Conservation (phyloP, 2,797 vertebrate genomes). For the Catostomus latipinnis region DNA sequence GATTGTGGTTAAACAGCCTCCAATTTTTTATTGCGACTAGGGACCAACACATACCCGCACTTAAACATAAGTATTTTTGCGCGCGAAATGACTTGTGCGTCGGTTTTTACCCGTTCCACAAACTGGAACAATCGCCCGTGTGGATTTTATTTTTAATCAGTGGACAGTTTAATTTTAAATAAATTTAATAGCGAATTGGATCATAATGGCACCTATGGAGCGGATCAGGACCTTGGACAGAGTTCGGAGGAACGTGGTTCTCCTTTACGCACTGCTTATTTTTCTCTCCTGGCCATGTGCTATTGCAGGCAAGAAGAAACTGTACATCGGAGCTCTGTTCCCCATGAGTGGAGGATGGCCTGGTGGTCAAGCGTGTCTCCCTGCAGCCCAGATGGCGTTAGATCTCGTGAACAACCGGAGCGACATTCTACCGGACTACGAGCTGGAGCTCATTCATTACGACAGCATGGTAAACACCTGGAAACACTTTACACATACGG, state of each 20-base stretch:
- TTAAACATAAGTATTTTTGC: background rate
- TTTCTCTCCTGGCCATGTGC: slow-evolving; percentile 71
- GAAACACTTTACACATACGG: background rate
- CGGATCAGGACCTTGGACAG: slow-evolving; percentile 3
- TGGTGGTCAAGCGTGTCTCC: slow-evolving; percentile 90
- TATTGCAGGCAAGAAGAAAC: slow-evolving; percentile 87
- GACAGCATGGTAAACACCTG: slow-evolving; percentile 87
- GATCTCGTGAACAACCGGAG: slow-evolving; percentile 88
- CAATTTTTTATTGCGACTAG: background rate
- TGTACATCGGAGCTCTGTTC: slow-evolving; percentile 93
- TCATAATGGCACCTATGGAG: slow-evolving; percentile 10
- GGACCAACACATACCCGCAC: background rate
- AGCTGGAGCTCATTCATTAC: slow-evolving; percentile 90
- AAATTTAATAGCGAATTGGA: background rate
- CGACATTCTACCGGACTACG: slow-evolving; percentile 92
- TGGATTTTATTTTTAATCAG: background rate
- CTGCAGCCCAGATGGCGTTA: slow-evolving; percentile 90
- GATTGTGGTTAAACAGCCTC: background rate
- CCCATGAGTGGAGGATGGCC: slow-evolving; percentile 96
- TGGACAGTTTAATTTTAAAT: background rate
- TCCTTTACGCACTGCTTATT: slow-evolving; percentile 62
- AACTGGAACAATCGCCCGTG: background rate
- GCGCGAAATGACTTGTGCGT: background rate
- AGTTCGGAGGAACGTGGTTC: slow-evolving; percentile 46
- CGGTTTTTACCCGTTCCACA: background rate